Conservation (phyloP, 2,113 vertebrate species). For the Scolopax mira region DNA sequence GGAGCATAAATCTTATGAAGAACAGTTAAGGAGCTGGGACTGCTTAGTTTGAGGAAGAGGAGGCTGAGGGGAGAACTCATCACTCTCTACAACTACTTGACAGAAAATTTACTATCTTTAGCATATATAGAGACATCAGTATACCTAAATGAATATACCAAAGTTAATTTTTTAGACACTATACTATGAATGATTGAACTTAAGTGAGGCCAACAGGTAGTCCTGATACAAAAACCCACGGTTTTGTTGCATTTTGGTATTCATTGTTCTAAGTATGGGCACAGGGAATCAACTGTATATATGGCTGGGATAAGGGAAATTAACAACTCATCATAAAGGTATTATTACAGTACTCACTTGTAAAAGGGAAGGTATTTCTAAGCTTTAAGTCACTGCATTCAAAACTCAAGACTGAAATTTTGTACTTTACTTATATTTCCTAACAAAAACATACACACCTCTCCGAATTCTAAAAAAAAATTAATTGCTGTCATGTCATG, state of each 20-base stretch:
- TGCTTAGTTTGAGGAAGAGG: no score
- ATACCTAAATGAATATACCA: background rate
- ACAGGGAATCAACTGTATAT: background rate
- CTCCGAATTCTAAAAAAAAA: background rate
- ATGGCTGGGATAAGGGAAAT: background rate
- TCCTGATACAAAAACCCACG: background rate
- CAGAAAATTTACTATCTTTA: background rate
- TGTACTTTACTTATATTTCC: background rate
- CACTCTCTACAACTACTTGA: no score
- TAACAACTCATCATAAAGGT: background rate
- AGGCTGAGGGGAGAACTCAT: no score
- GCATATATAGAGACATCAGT: accelerated
- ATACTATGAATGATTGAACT: background rate
- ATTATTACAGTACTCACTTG: background rate
- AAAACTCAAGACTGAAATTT: background rate
- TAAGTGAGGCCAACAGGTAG: background rate
- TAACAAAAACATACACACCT: background rate
- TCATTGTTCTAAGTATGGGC: background rate
- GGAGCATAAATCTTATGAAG: no score
- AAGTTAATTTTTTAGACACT: background rate
- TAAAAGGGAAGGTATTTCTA: background rate
- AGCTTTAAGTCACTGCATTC: background rate
- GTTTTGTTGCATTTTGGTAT: background rate
- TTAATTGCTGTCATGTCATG: no score
- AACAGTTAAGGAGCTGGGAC: no score